Evolutionary conservation across 92 coral and sea anemone genomes (phyloP), one percentile per base, ranked within the genome.

Genomic region (Ricordea florida): DNA sequence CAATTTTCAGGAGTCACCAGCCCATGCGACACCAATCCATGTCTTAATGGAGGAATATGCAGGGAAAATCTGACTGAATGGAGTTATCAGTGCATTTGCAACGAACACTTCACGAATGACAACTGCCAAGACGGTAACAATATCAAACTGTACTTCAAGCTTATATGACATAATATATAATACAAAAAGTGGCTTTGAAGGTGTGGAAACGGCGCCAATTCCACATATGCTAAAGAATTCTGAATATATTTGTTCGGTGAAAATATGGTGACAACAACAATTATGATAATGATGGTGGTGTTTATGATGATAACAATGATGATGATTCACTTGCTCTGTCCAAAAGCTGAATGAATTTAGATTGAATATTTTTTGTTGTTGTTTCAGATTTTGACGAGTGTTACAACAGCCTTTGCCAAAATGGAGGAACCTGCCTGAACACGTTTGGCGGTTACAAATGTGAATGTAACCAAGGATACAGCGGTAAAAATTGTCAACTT

Each of bases 321-420:
- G n/a, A n/a, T n/a, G n/a, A n/a, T n/a, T n/a, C n/a, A n/a, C n/a
- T n/a, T n/a, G n/a, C n/a, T n/a, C n/a, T n/a, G n/a, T n/a, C n/a
- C n/a, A n/a, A n/a, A n/a, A n/a, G n/a, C n/a, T n/a, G n/a, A n/a
- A n/a, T n/a, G n/a, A n/a, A n/a, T n/a, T n/a, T n/a, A n/a, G n/a
- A n/a, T n/a, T n/a, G n/a, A n/a, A n/a, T n/a, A n/a, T n/a, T n/a
- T n/a, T n/a, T n/a, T n/a, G n/a, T n/a, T n/a, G n/a, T n/a, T n/a
- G 6, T 38, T 26, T 15, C 10, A 71, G 78, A 71, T 53, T 50
- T 46, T 18, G 64, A 71, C 38, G 78, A 71, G 44, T 71, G 78
- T 17, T 41, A 30, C 10, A 71, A 62, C 64, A 71, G 78, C 17
- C 61, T 66, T 0, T 71, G 78, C 21, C 63, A 71, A 27, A 41